Evolutionary conservation across 2,797 vertebrate species (phyloP).

Genomic region (Decapterus maruadsi): DNA sequence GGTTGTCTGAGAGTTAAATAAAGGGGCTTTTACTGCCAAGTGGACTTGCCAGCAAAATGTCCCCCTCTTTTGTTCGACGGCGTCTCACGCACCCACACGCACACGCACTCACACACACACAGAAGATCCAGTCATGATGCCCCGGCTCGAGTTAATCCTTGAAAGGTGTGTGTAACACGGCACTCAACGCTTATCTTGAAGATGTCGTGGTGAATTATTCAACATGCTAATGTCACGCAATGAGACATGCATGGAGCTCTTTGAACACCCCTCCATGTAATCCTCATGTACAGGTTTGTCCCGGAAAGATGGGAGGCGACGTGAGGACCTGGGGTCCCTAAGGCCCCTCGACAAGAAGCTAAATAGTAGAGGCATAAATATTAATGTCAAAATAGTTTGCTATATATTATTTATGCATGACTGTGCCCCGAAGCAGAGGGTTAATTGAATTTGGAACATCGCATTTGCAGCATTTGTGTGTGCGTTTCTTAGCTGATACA

Average conservation of each 20-base stretch:
- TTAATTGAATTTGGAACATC: slow-evolving; percentile 78
- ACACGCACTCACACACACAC: slow-evolving; percentile 27
- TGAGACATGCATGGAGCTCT: slow-evolving; percentile 61
- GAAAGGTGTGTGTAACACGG: slow-evolving; percentile 65
- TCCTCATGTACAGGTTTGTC: slow-evolving; percentile 58
- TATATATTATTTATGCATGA: slow-evolving; percentile 70
- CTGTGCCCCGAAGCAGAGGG: slow-evolving; percentile 64
- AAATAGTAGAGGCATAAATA: slow-evolving; percentile 75
- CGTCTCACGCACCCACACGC: slow-evolving; percentile 17
- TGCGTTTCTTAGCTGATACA: slow-evolving; percentile 57
- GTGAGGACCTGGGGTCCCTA: slow-evolving; percentile 44
- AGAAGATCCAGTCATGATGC: slow-evolving; percentile 30
- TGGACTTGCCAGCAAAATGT: slow-evolving; percentile 50
- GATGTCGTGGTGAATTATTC: slow-evolving; percentile 74
- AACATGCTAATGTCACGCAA: slow-evolving; percentile 72
- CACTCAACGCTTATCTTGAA: slow-evolving; percentile 52
- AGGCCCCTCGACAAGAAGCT: slow-evolving; percentile 50
- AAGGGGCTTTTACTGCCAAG: slow-evolving; percentile 75
- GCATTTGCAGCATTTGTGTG: slow-evolving; percentile 46
- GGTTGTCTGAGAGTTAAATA: slow-evolving; percentile 70
- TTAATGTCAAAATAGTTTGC: slow-evolving; percentile 76
- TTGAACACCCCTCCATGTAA: slow-evolving; percentile 58
- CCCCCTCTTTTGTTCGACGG: slow-evolving; percentile 61
- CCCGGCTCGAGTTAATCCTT: slow-evolving; percentile 50
- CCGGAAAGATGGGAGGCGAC: slow-evolving; percentile 9